phyloP scores from a whole-genome alignment of 2,113 vertebrate genomes.

The Heterotis niloticus region DNA sequence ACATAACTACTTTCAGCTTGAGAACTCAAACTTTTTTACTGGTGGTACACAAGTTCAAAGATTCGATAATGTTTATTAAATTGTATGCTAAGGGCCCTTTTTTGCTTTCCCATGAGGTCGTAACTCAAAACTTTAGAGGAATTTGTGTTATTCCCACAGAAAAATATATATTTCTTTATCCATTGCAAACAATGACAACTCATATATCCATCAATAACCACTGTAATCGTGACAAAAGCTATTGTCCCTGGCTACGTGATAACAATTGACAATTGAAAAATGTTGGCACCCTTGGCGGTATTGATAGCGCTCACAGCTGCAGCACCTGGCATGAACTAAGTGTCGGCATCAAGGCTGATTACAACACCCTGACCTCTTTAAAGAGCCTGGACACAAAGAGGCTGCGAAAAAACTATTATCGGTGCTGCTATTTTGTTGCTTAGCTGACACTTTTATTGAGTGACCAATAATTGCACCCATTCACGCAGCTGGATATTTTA shows the following conservation, averaged over 20 bases:
- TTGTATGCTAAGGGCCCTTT: background rate
- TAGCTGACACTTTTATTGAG: too few relatives aligned
- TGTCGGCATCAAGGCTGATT: background rate
- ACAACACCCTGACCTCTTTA: background rate
- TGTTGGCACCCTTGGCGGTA: background rate
- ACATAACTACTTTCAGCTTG: too few relatives aligned
- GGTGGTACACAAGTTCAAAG: background rate
- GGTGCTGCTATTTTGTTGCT: too few relatives aligned
- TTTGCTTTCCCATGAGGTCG: background rate
- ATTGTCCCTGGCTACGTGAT: background rate
- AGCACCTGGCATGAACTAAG: background rate
- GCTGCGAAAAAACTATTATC: background rate
- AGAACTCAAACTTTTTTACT: background rate
- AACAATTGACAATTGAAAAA: background rate
- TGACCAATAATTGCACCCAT: too few relatives aligned
- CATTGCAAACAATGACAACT: background rate
- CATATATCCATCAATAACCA: background rate
- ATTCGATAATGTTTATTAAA: conserved; percentile 27
- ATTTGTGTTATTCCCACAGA: background rate
- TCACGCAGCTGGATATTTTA: too few relatives aligned
- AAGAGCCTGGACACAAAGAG: background rate
- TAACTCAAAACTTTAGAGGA: background rate
- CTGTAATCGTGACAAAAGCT: background rate
- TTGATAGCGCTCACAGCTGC: background rate
- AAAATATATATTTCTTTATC: background rate